These are phyloP conservation scores for Artemia sinica DNA, from an alignment of 2,888 invertebrate species.

Conservation along the genomic window DNA sequence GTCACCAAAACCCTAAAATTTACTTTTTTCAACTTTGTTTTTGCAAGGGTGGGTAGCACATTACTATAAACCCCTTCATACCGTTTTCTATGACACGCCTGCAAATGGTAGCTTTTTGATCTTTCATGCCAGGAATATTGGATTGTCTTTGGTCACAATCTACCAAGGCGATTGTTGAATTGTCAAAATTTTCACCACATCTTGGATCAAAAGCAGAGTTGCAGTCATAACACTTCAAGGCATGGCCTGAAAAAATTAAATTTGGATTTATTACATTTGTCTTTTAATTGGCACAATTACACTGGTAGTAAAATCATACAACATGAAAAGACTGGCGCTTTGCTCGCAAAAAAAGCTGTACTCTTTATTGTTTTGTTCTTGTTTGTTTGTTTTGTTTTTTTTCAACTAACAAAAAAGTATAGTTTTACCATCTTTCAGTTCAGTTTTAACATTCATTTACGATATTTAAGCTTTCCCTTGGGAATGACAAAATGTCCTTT, in stretches of 20 bases:
- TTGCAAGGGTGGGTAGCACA: too few relatives aligned
- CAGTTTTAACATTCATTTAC: too few relatives aligned
- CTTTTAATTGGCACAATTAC: background rate
- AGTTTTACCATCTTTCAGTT: too few relatives aligned
- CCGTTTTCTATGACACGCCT: slow-evolving; percentile 34
- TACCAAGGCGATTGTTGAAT: slow-evolving; percentile 62
- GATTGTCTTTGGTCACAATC: slow-evolving; percentile 51
- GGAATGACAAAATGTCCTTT: too few relatives aligned
- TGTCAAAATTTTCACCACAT: slow-evolving; percentile 72
- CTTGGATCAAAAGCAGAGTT: slow-evolving; percentile 76
- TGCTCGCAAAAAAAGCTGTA: background rate
- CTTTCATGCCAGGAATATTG: slow-evolving; percentile 35
- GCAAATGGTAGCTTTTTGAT: slow-evolving; percentile 48
- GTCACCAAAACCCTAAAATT: too few relatives aligned
- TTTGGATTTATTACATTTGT: background rate
- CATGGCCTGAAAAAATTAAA: slow-evolving; percentile 35
- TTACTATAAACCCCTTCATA: too few relatives aligned
- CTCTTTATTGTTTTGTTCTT: background rate
- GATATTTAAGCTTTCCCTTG: too few relatives aligned
- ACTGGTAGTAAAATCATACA: background rate
- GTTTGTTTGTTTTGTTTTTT: background rate
- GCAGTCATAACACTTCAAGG: slow-evolving; percentile 68
- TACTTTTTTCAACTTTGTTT: too few relatives aligned
- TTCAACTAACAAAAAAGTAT: too few relatives aligned
- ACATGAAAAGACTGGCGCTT: background rate